Conservation (phyloP, 2,113 vertebrate genomes). For the Entomyzon cyanotis region DNA sequence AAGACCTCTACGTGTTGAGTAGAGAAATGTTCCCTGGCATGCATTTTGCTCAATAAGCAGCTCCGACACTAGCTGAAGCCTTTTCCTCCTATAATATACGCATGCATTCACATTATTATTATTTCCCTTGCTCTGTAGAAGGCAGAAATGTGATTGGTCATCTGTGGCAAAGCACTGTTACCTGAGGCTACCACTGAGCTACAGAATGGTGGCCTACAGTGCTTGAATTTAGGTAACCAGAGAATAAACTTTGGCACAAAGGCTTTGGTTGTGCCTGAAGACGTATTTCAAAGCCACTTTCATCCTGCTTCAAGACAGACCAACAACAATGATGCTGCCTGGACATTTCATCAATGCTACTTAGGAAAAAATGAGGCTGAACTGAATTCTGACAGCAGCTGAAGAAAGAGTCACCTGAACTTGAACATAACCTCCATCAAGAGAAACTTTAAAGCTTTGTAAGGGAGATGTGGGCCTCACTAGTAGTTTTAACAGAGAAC, state of each 20-base stretch:
- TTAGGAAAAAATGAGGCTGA: background rate
- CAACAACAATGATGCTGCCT: background rate
- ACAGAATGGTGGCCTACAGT: accelerated
- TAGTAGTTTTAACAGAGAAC: background rate
- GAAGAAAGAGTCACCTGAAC: background rate
- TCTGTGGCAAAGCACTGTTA: background rate
- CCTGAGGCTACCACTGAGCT: background rate
- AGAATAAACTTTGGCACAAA: background rate
- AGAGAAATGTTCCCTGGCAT: background rate
- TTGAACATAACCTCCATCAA: background rate
- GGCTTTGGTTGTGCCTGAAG: background rate
- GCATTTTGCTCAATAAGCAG: background rate
- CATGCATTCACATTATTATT: background rate
- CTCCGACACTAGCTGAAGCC: background rate
- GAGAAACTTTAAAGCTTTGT: background rate
- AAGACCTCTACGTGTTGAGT: accelerated
- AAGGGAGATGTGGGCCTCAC: background rate
- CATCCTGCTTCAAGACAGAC: background rate
- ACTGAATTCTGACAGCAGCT: background rate
- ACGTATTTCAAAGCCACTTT: background rate
- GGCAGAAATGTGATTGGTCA: background rate
- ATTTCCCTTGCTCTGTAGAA: background rate
- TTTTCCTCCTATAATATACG: accelerated
- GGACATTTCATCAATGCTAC: background rate
- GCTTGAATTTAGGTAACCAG: background rate